These are phyloP conservation scores for Uropetala carovei DNA, from an alignment of 2,888 invertebrate species.

Conservation along the genomic window DNA sequence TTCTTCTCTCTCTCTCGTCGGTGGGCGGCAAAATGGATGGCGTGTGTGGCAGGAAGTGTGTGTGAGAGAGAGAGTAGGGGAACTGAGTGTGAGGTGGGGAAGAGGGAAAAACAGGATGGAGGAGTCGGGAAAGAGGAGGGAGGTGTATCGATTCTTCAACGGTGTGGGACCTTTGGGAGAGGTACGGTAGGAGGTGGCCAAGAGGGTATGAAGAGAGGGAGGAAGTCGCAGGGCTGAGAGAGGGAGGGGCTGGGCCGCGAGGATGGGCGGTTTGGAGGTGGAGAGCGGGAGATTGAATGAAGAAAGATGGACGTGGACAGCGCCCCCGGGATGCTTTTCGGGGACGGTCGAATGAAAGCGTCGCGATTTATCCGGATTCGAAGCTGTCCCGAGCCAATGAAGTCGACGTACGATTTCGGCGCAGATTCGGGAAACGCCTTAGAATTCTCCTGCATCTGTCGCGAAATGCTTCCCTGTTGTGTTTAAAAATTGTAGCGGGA, in stretches of 20 bases:
- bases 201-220: conserved; percentile 39
- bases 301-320: not conserved
- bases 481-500: too few relatives aligned
- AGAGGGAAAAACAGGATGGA: not conserved
- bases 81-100: not conserved
- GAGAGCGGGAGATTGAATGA: conserved; percentile 71
- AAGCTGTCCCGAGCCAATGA: not conserved
- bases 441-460: too few relatives aligned
- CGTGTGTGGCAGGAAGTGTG: conserved; percentile 40
- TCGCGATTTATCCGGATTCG: not conserved
- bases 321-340: not conserved
- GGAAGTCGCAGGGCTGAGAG: conserved; percentile 13
- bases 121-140: not conserved
- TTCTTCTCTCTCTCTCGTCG: conserved; percentile 40
- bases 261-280: conserved; percentile 70
- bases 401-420: too few relatives aligned
- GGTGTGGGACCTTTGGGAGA: not conserved
- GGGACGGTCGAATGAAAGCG: not conserved
- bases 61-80: not conserved
- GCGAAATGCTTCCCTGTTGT: too few relatives aligned
- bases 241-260: conserved; percentile 68
- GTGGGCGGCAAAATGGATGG: not conserved
- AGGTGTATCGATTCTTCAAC: conserved; percentile 28
- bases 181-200: not conserved
- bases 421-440: too few relatives aligned